Conservation (phyloP, 2,113 vertebrate genomes). For the Pituophis catenifer region DNA sequence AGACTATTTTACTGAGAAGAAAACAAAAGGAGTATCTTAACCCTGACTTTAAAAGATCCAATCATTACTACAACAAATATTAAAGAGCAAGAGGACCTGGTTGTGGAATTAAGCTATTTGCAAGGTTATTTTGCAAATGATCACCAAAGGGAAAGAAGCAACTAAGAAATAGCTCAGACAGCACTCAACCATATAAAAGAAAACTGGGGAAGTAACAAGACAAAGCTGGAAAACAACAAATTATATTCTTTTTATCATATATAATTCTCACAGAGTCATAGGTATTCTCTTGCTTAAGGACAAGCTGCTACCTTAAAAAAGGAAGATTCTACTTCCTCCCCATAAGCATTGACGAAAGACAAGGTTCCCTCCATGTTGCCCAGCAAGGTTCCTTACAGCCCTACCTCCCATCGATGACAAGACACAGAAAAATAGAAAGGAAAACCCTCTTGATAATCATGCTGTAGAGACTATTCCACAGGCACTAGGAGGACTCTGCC, state of each 20-base stretch:
- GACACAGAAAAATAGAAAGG: neutral
- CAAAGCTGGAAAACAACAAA: neutral
- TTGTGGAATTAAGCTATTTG: neutral
- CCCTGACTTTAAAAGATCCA: neutral
- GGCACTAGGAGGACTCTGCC: neutral
- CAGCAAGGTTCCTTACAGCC: neutral
- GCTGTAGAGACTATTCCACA: neutral
- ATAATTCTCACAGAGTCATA: neutral
- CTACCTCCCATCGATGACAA: neutral
- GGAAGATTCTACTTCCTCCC: neutral
- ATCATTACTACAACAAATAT: neutral
- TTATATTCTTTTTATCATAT: neutral
- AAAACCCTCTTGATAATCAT: neutral
- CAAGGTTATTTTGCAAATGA: neutral
- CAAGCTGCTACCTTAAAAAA: neutral
- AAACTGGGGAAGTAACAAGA: neutral
- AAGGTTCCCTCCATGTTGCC: neutral
- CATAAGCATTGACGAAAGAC: neutral
- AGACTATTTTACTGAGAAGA: neutral
- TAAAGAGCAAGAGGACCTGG: neutral
- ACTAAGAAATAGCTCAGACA: neutral
- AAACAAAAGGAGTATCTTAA: neutral
- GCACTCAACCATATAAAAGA: neutral
- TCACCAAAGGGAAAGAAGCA: neutral
- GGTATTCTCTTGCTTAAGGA: neutral